Evolutionary conservation across 1,140 invertebrate genomes (phyloP).

Genomic region (Amyelois transitella): DNA sequence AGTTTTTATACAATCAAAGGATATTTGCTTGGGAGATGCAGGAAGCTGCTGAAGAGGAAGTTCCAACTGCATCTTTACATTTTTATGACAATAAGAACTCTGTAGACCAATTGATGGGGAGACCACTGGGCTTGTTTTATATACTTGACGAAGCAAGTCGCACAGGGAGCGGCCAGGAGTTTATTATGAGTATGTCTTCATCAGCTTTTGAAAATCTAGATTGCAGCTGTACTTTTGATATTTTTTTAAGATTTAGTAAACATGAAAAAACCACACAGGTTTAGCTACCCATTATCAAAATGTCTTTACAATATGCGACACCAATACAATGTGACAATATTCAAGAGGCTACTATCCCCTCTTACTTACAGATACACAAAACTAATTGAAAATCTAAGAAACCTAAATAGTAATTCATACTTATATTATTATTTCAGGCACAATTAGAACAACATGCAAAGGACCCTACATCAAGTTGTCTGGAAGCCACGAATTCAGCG

Average conservation of each 20-base stretch:
- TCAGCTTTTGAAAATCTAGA: neutral
- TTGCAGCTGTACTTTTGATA: too few relatives aligned
- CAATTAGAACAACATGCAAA: conserved; percentile 70
- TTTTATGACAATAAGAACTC: conserved; percentile 92
- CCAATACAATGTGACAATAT: too few relatives aligned
- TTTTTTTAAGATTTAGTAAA: too few relatives aligned
- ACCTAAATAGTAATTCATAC: neutral
- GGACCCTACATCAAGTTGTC: conserved; percentile 78
- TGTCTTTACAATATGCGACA: too few relatives aligned
- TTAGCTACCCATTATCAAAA: too few relatives aligned
- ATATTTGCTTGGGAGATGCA: conserved; percentile 93
- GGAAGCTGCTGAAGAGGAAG: conserved; percentile 89
- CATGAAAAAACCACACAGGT: too few relatives aligned
- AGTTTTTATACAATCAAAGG: conserved; percentile 91
- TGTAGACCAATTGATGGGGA: conserved; percentile 89
- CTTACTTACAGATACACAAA: too few relatives aligned
- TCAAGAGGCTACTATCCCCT: too few relatives aligned
- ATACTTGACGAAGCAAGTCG: conserved; percentile 93
- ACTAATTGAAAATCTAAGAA: neutral
- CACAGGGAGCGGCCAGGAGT: conserved; percentile 75
- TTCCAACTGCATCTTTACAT: conserved; percentile 80
- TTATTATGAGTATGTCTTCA: conserved; percentile 63
- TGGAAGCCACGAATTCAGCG: conserved; percentile 81
- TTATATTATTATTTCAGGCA: conserved; percentile 53
- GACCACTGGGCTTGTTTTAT: conserved; percentile 88